phyloP scores from a whole-genome alignment of 2,113 vertebrate genomes.

The Cichladusa arquata region DNA sequence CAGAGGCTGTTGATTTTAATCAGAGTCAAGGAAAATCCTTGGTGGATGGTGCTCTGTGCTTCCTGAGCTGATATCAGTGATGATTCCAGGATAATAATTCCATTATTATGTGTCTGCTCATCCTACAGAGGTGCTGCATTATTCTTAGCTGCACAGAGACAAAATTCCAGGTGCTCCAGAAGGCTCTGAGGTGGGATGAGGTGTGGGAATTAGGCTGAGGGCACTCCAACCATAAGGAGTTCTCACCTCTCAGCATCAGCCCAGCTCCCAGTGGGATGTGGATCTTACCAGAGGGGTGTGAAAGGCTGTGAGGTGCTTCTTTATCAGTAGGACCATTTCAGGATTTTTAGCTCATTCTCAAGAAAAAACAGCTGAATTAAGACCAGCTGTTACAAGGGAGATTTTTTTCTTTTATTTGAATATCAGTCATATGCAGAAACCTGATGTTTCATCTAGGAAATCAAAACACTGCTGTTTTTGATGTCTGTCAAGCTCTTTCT shows the following conservation, averaged over 20 bases:
- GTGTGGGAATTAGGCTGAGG: background rate
- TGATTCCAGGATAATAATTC: background rate
- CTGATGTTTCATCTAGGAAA: background rate
- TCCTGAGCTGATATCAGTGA: background rate
- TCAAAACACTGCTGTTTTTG: background rate
- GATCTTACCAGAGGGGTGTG: accelerated
- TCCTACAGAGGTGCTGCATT: background rate
- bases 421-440: background rate
- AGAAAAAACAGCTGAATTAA: background rate
- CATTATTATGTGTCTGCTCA: background rate
- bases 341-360: background rate
- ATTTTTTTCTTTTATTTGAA: background rate
- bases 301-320: background rate
- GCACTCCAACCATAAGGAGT: accelerated
- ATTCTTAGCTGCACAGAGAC: background rate
- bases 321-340: background rate
- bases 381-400: background rate
- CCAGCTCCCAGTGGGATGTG: no score
- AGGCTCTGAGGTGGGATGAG: no score
- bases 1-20: background rate
- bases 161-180: background rate
- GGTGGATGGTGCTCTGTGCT: background rate
- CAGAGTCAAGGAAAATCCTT: background rate
- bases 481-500: background rate
- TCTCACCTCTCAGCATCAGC: background rate